Evolutionary conservation across 2,888 invertebrate genomes (phyloP), one percentile per base, ranked within the genome.

Genomic region (Julus scanicus): DNA sequence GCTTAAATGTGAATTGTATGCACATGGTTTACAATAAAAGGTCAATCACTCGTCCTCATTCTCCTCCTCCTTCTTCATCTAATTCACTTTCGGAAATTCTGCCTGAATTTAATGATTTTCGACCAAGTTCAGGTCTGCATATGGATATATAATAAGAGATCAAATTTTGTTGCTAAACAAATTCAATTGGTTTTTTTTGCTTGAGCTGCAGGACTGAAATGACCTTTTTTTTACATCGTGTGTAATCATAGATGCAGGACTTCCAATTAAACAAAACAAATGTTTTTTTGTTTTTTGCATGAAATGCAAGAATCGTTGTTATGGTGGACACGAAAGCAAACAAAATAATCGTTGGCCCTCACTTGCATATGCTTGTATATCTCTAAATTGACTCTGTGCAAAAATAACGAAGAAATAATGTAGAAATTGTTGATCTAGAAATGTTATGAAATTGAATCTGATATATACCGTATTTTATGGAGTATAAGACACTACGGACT

Each of bases 251-350:
- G 29, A 71, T 71, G 71, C 71, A 71, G 71, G 71, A 71, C 71
- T 71, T 71, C 71, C 71, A 71, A 71, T 71, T 71, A 71, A 71
- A 71, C 71, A 71, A 71, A 71, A 71, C 71, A 71, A 71, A 71
- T 71, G 71, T 71, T 71, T 71, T 5, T 29, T 71, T 9, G 53
- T 71, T 71, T 71, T 71, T 71, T 71, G 71, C 71, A 29, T 71
- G 71, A 71, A 71, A 20, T 6, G 71, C 71, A 29, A 71, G 71
- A 71, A 71, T 71, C 71, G 71, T 71, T n/a, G 71, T 71, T 71
- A 71, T 71, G 71, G 71, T 71, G 71, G 71, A 71, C 71, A 71
- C 71, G 8, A 71, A 71, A 1, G 20, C 71, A 71, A 71, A 71
- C 71, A 71, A 71, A 71, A 71, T 71, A 71, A 71, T 71, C 71